Evolutionary conservation across 92 coral and sea anemone genomes (phyloP), one percentile per base, ranked within the genome.

Genomic region (Epizoanthus stellaris): DNA sequence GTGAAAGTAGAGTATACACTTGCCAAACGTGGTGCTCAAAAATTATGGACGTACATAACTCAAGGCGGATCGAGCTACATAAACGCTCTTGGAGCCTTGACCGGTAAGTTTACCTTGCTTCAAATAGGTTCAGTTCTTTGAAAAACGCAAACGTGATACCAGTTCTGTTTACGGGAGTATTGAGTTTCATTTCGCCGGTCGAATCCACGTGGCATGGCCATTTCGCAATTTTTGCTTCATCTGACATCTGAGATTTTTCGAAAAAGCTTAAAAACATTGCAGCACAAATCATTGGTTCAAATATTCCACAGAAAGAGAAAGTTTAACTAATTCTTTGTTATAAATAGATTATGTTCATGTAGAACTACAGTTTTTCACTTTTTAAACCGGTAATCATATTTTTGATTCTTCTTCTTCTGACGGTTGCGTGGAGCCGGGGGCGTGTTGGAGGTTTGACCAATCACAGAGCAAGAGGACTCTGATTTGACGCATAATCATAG

Each of bases 41-140:
- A 87, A 72, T 90, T 96, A 36, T 94, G 98, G 98, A 84, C 82
- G 43, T 88, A 84, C 53, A 82, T 96, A 16, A 92, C 89, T 3
- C 87, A 89, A 6, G 98, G 96, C 23, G 90, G 93, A 62, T 87
- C 84, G 19, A 87, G 80, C 12, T 96, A 94, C 79, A 89, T 91
- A 3, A 94, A 96, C 76, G 95, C 98, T 3, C 94, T 96, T 13
- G 98, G 98, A 5, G 96, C 98, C 34, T 84, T 94, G 45, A 96
- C 98, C 56, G 98, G 98, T 96, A 88, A 71, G 73, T 58, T 73
- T 6, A 7, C 4, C 15, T 75, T 49, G 8, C n/a, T 57, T 15
- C 43, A 16, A 16, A 53, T 4, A 8, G n/a, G 13, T 34, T 0
- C 9, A 16, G n/a, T 56, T 13, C 69, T 11, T 2, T 5, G 21